These are phyloP conservation scores for Leuciscus waleckii DNA, from an alignment of 2,797 vertebrate species.

Conservation along the genomic window DNA sequence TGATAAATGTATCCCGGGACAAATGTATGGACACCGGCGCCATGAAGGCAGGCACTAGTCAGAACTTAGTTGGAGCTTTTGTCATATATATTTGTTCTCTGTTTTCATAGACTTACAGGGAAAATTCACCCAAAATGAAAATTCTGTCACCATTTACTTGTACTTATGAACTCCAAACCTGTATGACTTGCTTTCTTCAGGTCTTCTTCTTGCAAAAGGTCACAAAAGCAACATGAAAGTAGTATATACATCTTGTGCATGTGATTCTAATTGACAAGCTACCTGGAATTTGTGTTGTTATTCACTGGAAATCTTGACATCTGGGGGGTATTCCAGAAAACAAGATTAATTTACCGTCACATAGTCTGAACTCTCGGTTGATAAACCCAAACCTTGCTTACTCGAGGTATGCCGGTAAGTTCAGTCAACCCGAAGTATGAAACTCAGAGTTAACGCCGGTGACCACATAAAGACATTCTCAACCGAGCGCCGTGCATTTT, in stretches of 20 bases:
- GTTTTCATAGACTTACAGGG: background rate
- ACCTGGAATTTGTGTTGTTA: background rate
- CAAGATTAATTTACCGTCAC: background rate
- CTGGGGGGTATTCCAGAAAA: background rate
- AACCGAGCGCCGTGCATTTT: background rate
- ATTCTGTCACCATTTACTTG: background rate
- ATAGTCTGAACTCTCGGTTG: background rate
- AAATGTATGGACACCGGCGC: constrained; percentile 40
- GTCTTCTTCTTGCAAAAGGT: background rate
- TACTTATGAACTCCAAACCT: background rate
- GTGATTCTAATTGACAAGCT: background rate
- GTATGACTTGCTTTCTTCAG: background rate
- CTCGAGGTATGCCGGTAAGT: background rate
- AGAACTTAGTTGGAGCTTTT: constrained; percentile 17
- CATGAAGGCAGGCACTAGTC: constrained; percentile 2
- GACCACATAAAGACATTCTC: background rate
- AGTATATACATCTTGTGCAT: background rate
- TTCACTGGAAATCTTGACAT: background rate
- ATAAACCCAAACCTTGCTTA: background rate
- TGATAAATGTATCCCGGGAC: constrained; percentile 78
- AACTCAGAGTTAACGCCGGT: background rate
- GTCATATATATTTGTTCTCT: background rate
- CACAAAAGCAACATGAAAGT: background rate
- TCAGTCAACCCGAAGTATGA: background rate
- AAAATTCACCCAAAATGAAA: background rate